Percentiles rank a stretch among this genome's conserved stretches.
Evolutionary conservation across 2,113 vertebrate species (phyloP).

Genomic region (Xiphias gladius): DNA sequence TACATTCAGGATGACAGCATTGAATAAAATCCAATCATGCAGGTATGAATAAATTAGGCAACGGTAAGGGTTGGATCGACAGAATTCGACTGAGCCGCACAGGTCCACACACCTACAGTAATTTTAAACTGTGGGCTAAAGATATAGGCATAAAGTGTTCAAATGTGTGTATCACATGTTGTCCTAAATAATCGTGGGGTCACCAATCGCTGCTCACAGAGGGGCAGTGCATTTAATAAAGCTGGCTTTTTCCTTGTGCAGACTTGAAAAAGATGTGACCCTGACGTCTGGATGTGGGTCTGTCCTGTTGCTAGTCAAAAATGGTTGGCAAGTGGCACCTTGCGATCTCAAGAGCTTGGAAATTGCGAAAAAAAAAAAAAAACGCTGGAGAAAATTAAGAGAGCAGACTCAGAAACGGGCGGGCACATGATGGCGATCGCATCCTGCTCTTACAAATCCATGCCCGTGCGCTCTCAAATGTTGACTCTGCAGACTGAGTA

Average conservation of each 20-base stretch:
- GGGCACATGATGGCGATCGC: no score
- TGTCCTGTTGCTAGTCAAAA: background rate
- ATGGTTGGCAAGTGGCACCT: background rate
- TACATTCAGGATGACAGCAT: background rate
- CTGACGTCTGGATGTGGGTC: background rate
- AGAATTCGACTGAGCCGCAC: no score
- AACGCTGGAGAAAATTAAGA: background rate
- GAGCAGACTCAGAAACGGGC: background rate
- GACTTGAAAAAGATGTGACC: background rate
- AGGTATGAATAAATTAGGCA: no score
- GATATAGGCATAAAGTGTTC: background rate
- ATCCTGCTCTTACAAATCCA: background rate
- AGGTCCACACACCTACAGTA: background rate
- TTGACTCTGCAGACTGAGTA: background rate
- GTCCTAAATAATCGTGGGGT: no score
- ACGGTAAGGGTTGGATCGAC: background rate
- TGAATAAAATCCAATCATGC: background rate
- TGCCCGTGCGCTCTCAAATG: background rate
- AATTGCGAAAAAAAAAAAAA: background rate
- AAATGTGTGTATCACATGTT: background rate
- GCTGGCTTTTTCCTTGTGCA: background rate
- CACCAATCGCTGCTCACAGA: background rate
- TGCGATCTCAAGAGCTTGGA: background rate
- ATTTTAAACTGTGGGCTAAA: background rate
- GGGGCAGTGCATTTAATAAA: no score